Evolutionary conservation across 2,113 vertebrate genomes (phyloP).

Genomic region (Bombycilla garrulus): DNA sequence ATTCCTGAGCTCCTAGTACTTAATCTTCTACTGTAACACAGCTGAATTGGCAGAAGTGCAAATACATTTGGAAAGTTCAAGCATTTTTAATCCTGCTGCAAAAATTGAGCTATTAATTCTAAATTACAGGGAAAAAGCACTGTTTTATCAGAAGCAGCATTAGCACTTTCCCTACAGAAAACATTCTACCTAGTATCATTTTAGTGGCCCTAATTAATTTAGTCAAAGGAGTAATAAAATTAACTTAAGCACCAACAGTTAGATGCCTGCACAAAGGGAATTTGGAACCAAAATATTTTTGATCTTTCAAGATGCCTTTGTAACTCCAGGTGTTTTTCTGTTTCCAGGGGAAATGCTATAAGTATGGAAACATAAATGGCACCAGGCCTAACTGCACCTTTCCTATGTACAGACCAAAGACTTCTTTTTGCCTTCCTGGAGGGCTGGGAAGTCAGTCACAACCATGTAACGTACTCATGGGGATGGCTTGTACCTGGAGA

Average conservation of each 20-base stretch:
- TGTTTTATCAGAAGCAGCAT: not conserved
- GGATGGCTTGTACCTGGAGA: not conserved
- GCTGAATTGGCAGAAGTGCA: conserved; percentile 22
- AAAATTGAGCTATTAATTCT: conserved; percentile 22
- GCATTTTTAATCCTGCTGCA: conserved; percentile 22
- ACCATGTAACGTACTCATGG: accelerated
- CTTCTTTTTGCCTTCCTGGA: not conserved
- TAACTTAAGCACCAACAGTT: not conserved
- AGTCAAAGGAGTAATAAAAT: not conserved
- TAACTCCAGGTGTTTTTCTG: not conserved
- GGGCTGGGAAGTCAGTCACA: not conserved
- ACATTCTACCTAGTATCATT: not conserved
- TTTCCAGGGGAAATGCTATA: not conserved
- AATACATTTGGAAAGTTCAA: conserved; percentile 30
- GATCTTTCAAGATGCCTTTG: not conserved
- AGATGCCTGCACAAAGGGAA: not conserved
- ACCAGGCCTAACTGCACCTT: not conserved
- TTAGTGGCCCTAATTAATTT: not conserved
- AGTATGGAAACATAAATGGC: not conserved
- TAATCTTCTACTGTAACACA: conserved; percentile 1
- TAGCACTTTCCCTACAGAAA: not conserved
- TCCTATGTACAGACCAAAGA: not conserved
- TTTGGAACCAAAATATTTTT: not conserved
- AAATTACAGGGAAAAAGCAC: not conserved
- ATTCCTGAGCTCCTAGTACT: not conserved